Percentiles rank a stretch among this genome's conserved stretches.
These are phyloP conservation scores for Entelurus aequoreus DNA, from an alignment of 2,113 vertebrate genomes.

Conservation along the genomic window DNA sequence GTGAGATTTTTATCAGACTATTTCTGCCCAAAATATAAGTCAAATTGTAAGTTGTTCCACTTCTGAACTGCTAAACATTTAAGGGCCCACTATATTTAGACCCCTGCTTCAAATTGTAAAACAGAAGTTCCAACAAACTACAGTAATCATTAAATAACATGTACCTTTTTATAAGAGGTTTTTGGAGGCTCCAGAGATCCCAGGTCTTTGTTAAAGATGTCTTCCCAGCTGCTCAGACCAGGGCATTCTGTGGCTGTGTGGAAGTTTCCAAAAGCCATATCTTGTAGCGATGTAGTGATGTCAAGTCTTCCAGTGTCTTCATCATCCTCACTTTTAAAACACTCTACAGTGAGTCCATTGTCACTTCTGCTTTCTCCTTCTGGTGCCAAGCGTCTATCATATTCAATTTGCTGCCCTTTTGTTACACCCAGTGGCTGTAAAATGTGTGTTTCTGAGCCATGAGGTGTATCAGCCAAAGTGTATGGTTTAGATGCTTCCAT, in stretches of 20 bases:
- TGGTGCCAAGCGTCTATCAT: background rate
- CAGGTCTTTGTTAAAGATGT: background rate
- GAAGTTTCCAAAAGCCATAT: background rate
- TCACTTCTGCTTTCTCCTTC: background rate
- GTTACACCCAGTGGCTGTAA: background rate
- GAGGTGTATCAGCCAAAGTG: too few species aligned
- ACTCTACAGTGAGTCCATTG: background rate
- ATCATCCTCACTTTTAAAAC: constrained; percentile 18
- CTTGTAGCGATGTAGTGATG: background rate
- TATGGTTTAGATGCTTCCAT: background rate
- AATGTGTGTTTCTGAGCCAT: background rate
- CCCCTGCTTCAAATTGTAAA: too few species aligned
- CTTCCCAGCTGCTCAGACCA: background rate
- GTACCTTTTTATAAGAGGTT: constrained; percentile 2
- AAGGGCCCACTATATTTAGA: too few species aligned
- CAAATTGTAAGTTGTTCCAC: too few species aligned
- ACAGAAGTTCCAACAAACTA: constrained; percentile 9
- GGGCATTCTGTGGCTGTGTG: background rate
- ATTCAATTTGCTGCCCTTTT: constrained; percentile 26
- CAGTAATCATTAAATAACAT: constrained; percentile 10
- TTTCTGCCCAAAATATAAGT: too few species aligned
- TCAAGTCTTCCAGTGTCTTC: background rate
- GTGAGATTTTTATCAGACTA: too few species aligned
- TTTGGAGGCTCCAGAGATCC: background rate
- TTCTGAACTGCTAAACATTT: too few species aligned